Evolutionary conservation across 2,888 invertebrate species (phyloP).

Genomic region (Dermolepida albohirtum): DNA sequence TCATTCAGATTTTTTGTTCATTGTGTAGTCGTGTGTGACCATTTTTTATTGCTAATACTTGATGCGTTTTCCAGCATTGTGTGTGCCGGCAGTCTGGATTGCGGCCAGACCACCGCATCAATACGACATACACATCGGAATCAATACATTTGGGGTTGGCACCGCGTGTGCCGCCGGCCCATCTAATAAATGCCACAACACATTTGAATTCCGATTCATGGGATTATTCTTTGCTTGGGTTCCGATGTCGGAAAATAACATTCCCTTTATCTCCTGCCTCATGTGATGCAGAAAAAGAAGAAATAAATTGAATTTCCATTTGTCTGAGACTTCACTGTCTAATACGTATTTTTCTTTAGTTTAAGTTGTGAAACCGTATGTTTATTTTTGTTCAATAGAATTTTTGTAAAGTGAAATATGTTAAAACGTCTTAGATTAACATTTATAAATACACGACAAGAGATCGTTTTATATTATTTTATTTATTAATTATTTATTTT

Average conservation of each 20-base stretch:
- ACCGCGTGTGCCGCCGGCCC: constrained; percentile 50
- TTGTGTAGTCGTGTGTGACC: constrained; percentile 34
- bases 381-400: too few relatives aligned
- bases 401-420: too few relatives aligned
- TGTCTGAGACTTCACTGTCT: too few relatives aligned
- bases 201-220: constrained; percentile 48
- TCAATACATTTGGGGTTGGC: constrained; percentile 51
- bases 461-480: too few relatives aligned
- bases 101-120: constrained; percentile 48
- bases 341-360: background rate
- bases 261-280: constrained; percentile 30
- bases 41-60: constrained; percentile 34
- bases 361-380: too few relatives aligned
- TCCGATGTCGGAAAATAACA: constrained; percentile 38
- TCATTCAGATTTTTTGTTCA: constrained; percentile 24
- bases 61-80: constrained; percentile 39
- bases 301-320: constrained; percentile 17
- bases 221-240: constrained; percentile 36
- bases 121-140: constrained; percentile 46
- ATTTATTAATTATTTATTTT: too few relatives aligned
- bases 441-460: too few relatives aligned
- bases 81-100: constrained; percentile 45
- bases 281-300: constrained; percentile 13
- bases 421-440: too few relatives aligned
- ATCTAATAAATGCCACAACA: constrained; percentile 54